Conservation (phyloP, 1,140 invertebrate species). For the Camponotus floridanus region DNA sequence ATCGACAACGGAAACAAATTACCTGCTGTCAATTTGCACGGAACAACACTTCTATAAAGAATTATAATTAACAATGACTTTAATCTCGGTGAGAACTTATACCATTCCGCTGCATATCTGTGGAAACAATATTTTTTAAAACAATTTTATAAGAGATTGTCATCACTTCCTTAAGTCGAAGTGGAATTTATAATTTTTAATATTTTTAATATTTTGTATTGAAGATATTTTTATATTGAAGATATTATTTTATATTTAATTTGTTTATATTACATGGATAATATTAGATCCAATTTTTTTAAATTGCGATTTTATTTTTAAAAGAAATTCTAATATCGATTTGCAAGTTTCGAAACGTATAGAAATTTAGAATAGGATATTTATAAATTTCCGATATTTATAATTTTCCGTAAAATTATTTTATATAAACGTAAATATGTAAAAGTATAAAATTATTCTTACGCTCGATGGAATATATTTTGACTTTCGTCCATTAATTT, state of each 20-base stretch:
- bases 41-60: constrained; percentile 19
- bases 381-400: too few relatives aligned
- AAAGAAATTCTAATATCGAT: background rate
- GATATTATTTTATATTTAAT: too few relatives aligned
- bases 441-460: constrained; percentile 46
- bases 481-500: constrained; percentile 51
- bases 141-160: constrained; percentile 1
- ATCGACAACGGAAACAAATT: constrained; percentile 43
- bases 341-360: background rate
- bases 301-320: background rate
- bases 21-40: constrained; percentile 36
- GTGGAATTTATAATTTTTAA: background rate
- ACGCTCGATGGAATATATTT: constrained; percentile 44
- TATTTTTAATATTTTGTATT: constrained; percentile 1
- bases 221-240: too few relatives aligned
- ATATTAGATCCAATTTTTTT: background rate
- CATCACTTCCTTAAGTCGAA: background rate
- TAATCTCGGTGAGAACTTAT: constrained; percentile 31
- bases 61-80: constrained; percentile 38
- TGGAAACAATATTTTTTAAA: background rate
- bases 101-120: constrained; percentile 43
- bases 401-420: background rate
- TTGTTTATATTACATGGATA: background rate
- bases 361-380: background rate
- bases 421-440: constrained; percentile 1